Percentiles rank a stretch among this genome's conserved stretches.
phyloP scores from a whole-genome alignment of 2,113 vertebrate genomes.

The Elachura formosa region DNA sequence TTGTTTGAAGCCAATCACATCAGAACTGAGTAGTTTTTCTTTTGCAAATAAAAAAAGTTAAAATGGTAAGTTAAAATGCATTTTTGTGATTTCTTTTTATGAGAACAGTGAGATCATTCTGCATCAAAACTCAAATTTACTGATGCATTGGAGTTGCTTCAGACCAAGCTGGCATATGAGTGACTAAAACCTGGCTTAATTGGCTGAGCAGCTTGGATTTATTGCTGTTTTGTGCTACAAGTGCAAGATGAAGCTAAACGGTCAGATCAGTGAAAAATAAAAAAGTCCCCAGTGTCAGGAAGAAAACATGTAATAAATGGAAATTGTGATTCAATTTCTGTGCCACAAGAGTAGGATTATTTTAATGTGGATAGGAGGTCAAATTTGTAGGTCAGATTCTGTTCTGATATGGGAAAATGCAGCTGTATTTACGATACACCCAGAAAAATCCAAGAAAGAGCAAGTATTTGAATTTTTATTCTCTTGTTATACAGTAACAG shows the following conservation, averaged over 20 bases:
- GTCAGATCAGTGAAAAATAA: background rate
- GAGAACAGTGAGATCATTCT: background rate
- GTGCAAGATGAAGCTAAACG: background rate
- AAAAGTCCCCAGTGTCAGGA: background rate
- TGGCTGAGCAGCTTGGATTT: conserved; percentile 20
- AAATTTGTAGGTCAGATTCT: background rate
- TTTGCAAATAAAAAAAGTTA: background rate
- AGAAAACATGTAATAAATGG: background rate
- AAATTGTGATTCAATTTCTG: background rate
- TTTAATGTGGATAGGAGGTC: background rate
- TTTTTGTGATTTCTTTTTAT: background rate
- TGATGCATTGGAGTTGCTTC: background rate
- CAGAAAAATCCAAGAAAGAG: background rate
- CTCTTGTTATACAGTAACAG: background rate
- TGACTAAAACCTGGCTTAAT: background rate
- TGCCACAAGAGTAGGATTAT: background rate
- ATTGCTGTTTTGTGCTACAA: conserved; percentile 1
- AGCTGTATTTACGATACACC: background rate
- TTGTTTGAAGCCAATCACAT: background rate
- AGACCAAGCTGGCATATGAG: background rate
- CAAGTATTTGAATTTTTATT: background rate
- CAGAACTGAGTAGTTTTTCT: background rate
- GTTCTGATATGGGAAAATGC: background rate
- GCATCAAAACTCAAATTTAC: background rate
- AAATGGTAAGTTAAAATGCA: background rate